These are phyloP conservation scores for Apeltes quadracus DNA, from an alignment of 2,113 vertebrate genomes.

Conservation along the genomic window DNA sequence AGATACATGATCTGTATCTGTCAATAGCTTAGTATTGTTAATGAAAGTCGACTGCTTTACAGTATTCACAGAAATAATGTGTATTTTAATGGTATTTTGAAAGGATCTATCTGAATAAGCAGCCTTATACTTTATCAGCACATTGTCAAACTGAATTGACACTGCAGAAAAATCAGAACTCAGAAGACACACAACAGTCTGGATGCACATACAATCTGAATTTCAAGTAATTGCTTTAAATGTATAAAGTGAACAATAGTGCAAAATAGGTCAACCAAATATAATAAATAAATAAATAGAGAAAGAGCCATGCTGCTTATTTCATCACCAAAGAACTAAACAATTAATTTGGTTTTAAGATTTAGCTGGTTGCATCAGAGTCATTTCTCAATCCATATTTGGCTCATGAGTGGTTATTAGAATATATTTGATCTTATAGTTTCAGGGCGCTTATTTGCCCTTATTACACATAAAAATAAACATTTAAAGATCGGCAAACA, in stretches of 20 bases:
- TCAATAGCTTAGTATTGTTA: not conserved
- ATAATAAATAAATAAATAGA: constrained; percentile 1
- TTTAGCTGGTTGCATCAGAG: constrained; percentile 26
- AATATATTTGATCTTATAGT: not conserved
- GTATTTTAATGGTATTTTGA: not conserved
- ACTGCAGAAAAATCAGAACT: constrained; percentile 21
- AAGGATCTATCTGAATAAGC: constrained; percentile 21
- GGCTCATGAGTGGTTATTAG: constrained; percentile 11
- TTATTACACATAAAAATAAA: constrained; percentile 5
- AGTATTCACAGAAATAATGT: constrained; percentile 27
- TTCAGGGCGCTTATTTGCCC: constrained; percentile 9
- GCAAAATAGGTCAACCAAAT: constrained; percentile 70
- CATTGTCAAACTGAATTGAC: not conserved
- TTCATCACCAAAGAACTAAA: constrained; percentile 23
- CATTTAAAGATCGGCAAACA: constrained; percentile 10
- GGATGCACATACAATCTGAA: constrained; percentile 53
- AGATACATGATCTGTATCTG: constrained; percentile 11
- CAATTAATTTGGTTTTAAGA: constrained; percentile 14
- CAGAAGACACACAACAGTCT: constrained; percentile 44
- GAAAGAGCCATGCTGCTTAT: constrained; percentile 8
- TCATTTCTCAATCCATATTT: constrained; percentile 18
- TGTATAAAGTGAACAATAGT: constrained; percentile 81
- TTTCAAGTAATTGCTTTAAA: constrained; percentile 79
- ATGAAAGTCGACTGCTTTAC: constrained; percentile 32
- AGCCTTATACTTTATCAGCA: constrained; percentile 4